Evolutionary conservation across 2,113 vertebrate genomes (phyloP), one percentile per base, ranked within the genome.

Genomic region (Phaetusa simplex): DNA sequence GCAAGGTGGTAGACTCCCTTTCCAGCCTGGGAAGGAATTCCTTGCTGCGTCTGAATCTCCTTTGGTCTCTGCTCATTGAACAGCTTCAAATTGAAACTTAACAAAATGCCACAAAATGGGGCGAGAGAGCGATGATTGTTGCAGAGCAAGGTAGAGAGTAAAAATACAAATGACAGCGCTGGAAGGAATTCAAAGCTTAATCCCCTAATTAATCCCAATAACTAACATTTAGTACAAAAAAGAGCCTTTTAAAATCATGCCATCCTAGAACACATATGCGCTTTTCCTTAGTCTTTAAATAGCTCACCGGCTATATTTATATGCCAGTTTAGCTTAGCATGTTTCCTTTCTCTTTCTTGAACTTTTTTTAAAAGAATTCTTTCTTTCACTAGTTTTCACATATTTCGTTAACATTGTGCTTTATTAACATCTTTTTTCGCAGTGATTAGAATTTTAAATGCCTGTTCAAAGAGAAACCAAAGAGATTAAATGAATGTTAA

Each of bases 381-480:
- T 49, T 34, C 67, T 74, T 93, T 92, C 78, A 71, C 32, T 58
- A 93, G 59, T 50, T 70, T 90, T 74, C 94, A 66, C 52, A 59
- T 87, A 73, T 94, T 97, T 95, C 88, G 85, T 97, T 97, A 96
- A 71, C 69, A 55, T 27, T 73, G 55, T 62, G 55, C 70, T 91
- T 93, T 95, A 95, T 94, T 97, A 96, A 96, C 91, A 85, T 77
- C 66, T 90, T 65, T 47, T 47, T 82, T 86, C 82, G 67, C 62
- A 74, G 85, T 87, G 82, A 94, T 96, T 95, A 94, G 86, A 96
- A 97, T 96, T 96, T 93, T 93, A 92, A 97, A 94, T 85, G 40
- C 16, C 4, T 14, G 6, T 88, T 96, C 91, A 91, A 97, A 81
- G 89, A 90, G 91, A 95, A 87, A 81, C 40, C 70, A 92, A 96